phyloP scores from a whole-genome alignment of 1,140 invertebrate genomes.

The Archivesica marissinica region DNA sequence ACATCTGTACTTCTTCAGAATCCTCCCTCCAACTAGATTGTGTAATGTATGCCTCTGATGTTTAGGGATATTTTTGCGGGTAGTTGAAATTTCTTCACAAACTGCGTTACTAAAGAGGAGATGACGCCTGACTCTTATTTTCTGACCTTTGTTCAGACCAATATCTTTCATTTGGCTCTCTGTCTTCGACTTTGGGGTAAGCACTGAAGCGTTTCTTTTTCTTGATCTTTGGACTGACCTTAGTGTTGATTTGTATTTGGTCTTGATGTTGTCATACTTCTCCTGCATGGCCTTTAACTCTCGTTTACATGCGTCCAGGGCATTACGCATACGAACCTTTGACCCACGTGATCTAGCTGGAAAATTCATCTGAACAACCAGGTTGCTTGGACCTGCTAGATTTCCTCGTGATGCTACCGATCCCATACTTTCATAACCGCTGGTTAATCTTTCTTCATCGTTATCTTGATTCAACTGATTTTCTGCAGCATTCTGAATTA shows the following conservation, averaged over 20 bases:
- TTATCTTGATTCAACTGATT: too few relatives aligned
- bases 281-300: background rate
- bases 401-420: background rate
- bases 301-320: background rate
- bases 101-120: conserved; percentile 32
- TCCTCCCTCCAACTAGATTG: conserved; percentile 18
- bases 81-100: conserved; percentile 3
- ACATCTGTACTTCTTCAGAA: conserved; percentile 54
- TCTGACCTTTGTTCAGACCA: background rate
- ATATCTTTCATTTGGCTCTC: background rate
- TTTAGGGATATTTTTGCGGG: background rate
- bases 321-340: conserved; percentile 13
- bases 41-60: background rate
- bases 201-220: background rate
- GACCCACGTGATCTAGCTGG: conserved; percentile 4
- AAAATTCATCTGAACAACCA: conserved; percentile 3
- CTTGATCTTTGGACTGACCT: conserved; percentile 14
- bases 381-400: background rate
- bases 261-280: conserved; percentile 21
- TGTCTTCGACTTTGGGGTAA: background rate
- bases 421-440: conserved; percentile 43
- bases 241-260: conserved; percentile 25
- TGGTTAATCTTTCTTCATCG: background rate
- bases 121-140: background rate
- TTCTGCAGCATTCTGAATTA: background rate